Base-by-base conservation (phyloP, 2,797 vertebrate species). In the Mionectes olivaceus region DNA sequence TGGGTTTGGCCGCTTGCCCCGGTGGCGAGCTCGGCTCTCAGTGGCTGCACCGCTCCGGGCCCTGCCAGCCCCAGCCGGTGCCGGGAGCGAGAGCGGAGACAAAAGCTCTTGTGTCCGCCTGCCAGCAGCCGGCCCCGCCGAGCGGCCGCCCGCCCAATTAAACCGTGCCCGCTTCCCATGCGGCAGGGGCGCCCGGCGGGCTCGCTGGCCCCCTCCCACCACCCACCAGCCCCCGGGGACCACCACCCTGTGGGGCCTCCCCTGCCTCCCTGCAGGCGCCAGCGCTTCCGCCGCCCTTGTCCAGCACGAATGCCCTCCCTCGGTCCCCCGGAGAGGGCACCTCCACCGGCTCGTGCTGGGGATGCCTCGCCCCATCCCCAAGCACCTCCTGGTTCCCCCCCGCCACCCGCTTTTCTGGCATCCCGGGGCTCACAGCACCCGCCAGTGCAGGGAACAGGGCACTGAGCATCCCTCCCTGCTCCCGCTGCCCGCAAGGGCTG, bases 61-160 rank as follows among this genome's bases (percentile, higher is more conserved):
- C 84, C 89, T 95, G 95, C 94, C 96, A 96, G 95, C 94, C 95
- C 87, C 94, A 93, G 89, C 91, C 95, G 28, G 95, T 94, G 96
- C 89, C 77, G 94, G 79, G 75, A 92, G 94, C 46, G 79, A 85
- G 87, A 96, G 75, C 7, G 2, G 87, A 96, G 91, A 96, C 96
- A 96, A 96, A 96, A 96, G 96, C 83, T 61, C 95, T 92, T 95
- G 94, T 96, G 96, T 96, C 94, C 91, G n/a, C 79, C 94, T 94
- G 96, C 95, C 96, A 96, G 94, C 91, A 95, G 94, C 96, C 83
- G 50, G 95, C 95, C 96, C 92, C 86, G 91, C 94, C 87, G 90
- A 61, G 71, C 93, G 75, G 84, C 95, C 82, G 93, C 93, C 93
- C 79, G 95, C 91, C 94, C 94, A 85, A 92, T 96, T 96, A 95